Conservation (phyloP, 2,113 vertebrate genomes). For the Pagrus major region DNA sequence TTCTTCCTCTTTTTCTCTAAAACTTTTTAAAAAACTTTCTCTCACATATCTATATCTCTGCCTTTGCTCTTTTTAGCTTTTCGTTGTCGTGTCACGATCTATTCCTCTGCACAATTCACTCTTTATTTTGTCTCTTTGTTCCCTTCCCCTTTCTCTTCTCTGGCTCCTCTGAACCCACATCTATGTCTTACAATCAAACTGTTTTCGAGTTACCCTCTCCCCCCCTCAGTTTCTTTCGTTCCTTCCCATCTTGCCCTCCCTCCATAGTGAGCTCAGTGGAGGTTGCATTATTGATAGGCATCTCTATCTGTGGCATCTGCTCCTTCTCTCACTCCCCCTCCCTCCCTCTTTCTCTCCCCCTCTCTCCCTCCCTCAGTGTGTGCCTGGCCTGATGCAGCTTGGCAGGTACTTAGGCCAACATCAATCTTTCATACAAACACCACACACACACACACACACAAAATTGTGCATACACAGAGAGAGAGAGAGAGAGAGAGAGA, state of each 20-base stretch:
- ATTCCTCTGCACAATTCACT: neutral
- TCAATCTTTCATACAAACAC: slow-evolving; percentile 79
- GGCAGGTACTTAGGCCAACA: slow-evolving; percentile 79
- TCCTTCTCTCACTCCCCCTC: slow-evolving; percentile 51
- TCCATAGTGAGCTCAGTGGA: slow-evolving; percentile 59
- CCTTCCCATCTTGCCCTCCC: slow-evolving; percentile 35
- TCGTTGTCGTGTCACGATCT: neutral
- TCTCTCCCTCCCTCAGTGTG: slow-evolving; percentile 46
- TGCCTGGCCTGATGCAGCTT: slow-evolving; percentile 70
- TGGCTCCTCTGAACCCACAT: neutral
- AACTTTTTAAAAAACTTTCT: neutral
- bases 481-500: no score
- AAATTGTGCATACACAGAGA: slow-evolving; percentile 45
- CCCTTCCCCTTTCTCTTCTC: neutral
- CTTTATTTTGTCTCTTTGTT: neutral
- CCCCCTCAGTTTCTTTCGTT: slow-evolving; percentile 24
- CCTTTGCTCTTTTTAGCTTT: neutral
- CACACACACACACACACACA: slow-evolving; percentile 22
- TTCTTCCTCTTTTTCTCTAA: neutral
- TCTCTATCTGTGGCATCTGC: slow-evolving; percentile 83
- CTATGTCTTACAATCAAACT: slow-evolving; percentile 30
- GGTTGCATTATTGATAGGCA: slow-evolving; percentile 87
- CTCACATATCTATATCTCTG: slow-evolving; percentile 10
- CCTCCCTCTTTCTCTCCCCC: slow-evolving; percentile 20
- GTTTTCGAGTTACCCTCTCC: slow-evolving; percentile 19